Conservation (phyloP, 2,888 invertebrate species). For the Nephrotoma appendiculata region DNA sequence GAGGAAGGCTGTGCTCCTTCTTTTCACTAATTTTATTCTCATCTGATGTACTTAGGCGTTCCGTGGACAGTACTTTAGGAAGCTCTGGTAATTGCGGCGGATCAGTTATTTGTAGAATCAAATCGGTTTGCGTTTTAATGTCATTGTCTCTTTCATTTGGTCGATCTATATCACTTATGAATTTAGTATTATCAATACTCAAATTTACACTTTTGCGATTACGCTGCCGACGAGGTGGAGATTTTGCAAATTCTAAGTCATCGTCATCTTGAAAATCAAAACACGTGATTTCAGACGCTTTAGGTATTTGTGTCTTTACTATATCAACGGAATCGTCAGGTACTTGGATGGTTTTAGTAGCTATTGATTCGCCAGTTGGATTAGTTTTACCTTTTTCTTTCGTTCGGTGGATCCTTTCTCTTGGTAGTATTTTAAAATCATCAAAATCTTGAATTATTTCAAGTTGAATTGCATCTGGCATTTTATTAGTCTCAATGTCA, state of each 20-base stretch:
- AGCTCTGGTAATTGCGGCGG: conserved; percentile 35
- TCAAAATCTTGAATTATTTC: background rate
- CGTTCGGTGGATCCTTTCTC: background rate
- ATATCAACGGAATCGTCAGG: background rate
- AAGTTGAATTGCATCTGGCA: background rate
- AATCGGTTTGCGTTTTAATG: conserved; percentile 41
- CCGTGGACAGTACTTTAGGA: conserved; percentile 20
- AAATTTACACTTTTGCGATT: conserved; percentile 4
- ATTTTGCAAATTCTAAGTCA: conserved; percentile 34
- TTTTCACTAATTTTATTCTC: conserved; percentile 28
- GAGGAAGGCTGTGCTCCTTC: conserved; percentile 18
- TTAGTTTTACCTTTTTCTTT: background rate
- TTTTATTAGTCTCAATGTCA: background rate
- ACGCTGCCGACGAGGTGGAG: conserved; percentile 14
- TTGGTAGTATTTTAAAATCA: background rate
- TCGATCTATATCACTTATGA: conserved; percentile 7
- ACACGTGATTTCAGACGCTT: conserved; percentile 37
- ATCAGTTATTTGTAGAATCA: conserved; percentile 42
- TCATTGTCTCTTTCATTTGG: conserved; percentile 19
- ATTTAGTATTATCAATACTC: background rate
- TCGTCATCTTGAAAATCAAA: conserved; percentile 70
- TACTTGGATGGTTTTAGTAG: background rate
- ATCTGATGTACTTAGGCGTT: conserved; percentile 28
- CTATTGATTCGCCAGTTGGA: background rate
- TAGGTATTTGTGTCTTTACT: background rate